Base-by-base conservation (phyloP, 2,113 vertebrate species). In the Notiomystis cincta region DNA sequence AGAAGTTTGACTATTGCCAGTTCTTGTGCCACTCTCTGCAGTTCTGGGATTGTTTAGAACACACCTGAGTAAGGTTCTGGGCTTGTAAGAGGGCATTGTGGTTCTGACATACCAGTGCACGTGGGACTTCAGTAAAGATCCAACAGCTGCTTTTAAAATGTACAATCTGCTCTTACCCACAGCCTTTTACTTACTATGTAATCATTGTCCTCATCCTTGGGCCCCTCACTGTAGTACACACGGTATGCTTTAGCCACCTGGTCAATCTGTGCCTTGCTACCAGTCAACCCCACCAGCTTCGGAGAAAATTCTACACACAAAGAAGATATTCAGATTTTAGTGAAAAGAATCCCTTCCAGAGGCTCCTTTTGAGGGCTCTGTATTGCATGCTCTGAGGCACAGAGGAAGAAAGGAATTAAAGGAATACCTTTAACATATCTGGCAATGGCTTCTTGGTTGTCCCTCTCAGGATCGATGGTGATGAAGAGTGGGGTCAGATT, bases 211-310 rank as follows among this genome's bases (percentile, higher is more conserved):
- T 99, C 99, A 10, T 99, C 99, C 95, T 98, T 99, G n/a, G 99
- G 99, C 37, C 99, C 99, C 40, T 99, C 98, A 3, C 99, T 99
- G 95, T 98, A 99, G 92, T 99, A 99, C 0, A 99, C 99, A 85
- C 99, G 97, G 96, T 98, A 99, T 6, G 99, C 97, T 96, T 98
- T 98, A 83, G 99, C 98, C 15, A 99, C 98, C 42, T 98, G 95
- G 53, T 98, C 98, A 3, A 99, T 89, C 96, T 99, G 98, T 47
- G 98, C 97, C 51, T 51, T 76, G 5, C 97, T 97, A 45, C 99
- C 99, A 19, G 99, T 99, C 97, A 99, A 96, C 62, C 99, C 99
- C 1, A 99, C 95, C 94, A 99, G 96, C 96, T 99, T 99, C 0
- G 99, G 99, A 73, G 99, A 99, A 96, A 99, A 99, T 78, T 99